Evolutionary conservation across 2,797 vertebrate species (phyloP).

Genomic region (Mormyrops attenuatus): DNA sequence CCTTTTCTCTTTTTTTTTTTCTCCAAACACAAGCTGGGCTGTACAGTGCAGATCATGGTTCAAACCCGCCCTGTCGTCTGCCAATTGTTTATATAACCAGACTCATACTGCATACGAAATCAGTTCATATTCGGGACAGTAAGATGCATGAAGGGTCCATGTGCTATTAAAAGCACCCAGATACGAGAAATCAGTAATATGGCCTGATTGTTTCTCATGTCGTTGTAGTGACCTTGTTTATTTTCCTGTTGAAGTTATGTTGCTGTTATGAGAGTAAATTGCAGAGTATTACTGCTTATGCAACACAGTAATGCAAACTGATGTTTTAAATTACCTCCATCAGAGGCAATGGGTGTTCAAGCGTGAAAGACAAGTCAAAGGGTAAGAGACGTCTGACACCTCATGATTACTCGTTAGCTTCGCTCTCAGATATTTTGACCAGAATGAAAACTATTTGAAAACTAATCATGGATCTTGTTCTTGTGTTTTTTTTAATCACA

Average conservation of each 20-base stretch:
- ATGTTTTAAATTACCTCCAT: conserved; percentile 6
- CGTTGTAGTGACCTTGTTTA: not conserved
- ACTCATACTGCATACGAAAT: not conserved
- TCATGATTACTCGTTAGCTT: not conserved
- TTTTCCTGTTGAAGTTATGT: not conserved
- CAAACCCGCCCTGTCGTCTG: not conserved
- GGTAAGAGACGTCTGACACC: not conserved
- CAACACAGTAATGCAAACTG: conserved; percentile 2
- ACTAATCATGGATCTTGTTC: not conserved
- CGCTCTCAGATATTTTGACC: not conserved
- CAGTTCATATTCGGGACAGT: not conserved
- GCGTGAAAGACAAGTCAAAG: not conserved
- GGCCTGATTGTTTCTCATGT: not conserved
- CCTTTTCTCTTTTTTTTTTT: not conserved
- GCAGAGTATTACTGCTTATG: not conserved
- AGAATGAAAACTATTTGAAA: not conserved
- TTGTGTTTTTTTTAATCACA: not conserved
- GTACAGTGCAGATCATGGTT: not conserved
- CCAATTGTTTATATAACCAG: conserved; percentile 10
- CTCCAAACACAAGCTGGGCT: not conserved
- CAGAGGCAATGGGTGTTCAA: not conserved
- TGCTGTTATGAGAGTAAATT: not conserved
- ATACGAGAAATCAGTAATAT: not conserved
- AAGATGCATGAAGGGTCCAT: not conserved
- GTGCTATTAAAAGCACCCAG: not conserved